Evolutionary conservation across 1,140 invertebrate genomes (phyloP).

Genomic region (Macrosteles quadrilineatus): DNA sequence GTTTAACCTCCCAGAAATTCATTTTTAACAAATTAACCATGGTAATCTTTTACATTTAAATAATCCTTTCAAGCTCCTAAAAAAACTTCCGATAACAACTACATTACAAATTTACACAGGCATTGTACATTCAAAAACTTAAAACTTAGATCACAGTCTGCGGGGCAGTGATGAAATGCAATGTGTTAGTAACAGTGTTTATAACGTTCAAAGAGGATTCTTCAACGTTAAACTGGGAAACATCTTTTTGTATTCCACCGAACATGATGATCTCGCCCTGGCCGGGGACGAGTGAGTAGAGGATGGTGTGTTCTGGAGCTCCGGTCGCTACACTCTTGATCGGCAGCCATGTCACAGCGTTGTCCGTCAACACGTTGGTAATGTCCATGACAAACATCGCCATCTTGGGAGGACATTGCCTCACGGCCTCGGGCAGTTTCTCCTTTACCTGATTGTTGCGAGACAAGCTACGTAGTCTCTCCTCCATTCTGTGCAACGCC

Average conservation of each 20-base stretch:
- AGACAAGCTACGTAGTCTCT: slow-evolving; percentile 50
- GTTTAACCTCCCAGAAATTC: no score
- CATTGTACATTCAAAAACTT: no score
- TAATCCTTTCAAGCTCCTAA: no score
- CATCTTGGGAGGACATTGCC: slow-evolving; percentile 52
- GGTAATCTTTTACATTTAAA: no score
- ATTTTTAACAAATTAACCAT: no score
- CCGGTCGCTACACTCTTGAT: slow-evolving; percentile 62
- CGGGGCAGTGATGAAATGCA: slow-evolving; percentile 76
- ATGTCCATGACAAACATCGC: slow-evolving; percentile 88
- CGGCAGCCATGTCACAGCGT: slow-evolving; percentile 74
- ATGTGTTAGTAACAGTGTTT: slow-evolving; percentile 68
- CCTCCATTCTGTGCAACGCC: slow-evolving; percentile 60
- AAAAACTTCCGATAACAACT: no score
- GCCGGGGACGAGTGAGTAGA: slow-evolving; percentile 86
- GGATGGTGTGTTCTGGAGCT: slow-evolving; percentile 84
- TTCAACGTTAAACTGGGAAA: slow-evolving; percentile 49
- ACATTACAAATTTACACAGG: no score
- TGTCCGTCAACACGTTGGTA: slow-evolving; percentile 60
- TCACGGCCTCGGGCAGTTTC: slow-evolving; percentile 44
- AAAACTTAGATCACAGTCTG: slow-evolving; percentile 29
- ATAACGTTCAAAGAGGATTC: slow-evolving; percentile 41
- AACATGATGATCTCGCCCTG: slow-evolving; percentile 93
- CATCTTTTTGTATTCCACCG: slow-evolving; percentile 86
- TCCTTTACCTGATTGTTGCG: not conserved